Percentiles rank a stretch among this genome's conserved stretches.
Evolutionary conservation across 2,797 vertebrate genomes (phyloP).

Genomic region (Carduelis carduelis): DNA sequence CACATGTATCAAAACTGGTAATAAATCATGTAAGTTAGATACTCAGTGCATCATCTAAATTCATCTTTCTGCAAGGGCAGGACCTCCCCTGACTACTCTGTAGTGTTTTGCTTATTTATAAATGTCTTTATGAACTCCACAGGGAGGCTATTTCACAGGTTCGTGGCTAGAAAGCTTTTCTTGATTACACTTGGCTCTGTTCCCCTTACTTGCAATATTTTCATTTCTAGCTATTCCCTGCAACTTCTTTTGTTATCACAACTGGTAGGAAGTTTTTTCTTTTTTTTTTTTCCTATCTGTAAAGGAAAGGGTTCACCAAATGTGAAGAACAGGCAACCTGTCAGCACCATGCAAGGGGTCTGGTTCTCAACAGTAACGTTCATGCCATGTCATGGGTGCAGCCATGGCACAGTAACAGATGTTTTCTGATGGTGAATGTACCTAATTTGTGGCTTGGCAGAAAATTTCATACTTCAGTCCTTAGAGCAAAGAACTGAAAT

Average conservation of each 20-base stretch:
- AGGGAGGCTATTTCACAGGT: conserved; percentile 16
- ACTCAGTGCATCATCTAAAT: not conserved
- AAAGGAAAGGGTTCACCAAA: not conserved
- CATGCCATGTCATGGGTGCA: not conserved
- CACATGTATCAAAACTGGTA: not conserved
- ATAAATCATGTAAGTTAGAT: not conserved
- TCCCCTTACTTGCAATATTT: not conserved
- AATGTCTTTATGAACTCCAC: not conserved
- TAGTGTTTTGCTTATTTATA: conserved; percentile 10
- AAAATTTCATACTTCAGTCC: not conserved
- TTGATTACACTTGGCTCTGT: conserved; percentile 13
- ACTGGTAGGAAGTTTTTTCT: not conserved
- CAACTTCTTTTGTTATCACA: not conserved
- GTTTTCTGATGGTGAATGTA: not conserved
- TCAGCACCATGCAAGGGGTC: not conserved
- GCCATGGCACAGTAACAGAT: not conserved
- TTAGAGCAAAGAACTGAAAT: conserved; percentile 10
- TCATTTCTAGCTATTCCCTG: not conserved
- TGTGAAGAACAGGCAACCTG: not conserved
- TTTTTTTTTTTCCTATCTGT: not conserved
- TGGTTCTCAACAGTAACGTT: not conserved
- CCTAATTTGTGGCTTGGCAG: conserved; percentile 1
- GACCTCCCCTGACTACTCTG: not conserved
- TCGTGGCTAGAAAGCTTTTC: conserved; percentile 8
- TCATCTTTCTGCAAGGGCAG: not conserved